Evolutionary conservation across 2,797 vertebrate species (phyloP).

Genomic region (Schizopygopsis malacanthus): DNA sequence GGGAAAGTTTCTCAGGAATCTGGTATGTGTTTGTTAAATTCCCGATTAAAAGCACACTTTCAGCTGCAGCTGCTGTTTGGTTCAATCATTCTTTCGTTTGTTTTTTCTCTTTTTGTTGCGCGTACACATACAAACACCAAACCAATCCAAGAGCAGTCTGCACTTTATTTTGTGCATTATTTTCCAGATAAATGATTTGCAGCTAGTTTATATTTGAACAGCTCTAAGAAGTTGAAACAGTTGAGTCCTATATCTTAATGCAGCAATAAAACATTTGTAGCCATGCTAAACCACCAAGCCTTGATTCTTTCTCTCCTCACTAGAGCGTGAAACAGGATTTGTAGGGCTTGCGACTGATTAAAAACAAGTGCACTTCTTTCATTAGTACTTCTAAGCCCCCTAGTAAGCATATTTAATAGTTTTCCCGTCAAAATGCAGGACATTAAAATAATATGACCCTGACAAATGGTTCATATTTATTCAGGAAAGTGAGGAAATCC

Average conservation of each 20-base stretch:
- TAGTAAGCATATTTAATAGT: background rate
- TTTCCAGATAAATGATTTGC: background rate
- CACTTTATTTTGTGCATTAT: background rate
- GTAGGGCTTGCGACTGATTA: constrained; percentile 12
- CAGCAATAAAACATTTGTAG: constrained; percentile 9
- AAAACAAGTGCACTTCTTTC: constrained; percentile 18
- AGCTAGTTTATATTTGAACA: background rate
- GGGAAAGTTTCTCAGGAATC: constrained; percentile 58
- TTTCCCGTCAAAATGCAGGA: background rate
- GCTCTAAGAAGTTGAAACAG: constrained; percentile 16
- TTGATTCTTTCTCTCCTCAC: constrained; percentile 13
- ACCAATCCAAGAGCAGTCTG: background rate
- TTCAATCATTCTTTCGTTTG: constrained; percentile 35
- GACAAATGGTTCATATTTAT: constrained; percentile 9
- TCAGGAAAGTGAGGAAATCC: background rate
- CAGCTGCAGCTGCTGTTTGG: constrained; percentile 57
- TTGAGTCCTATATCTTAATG: background rate
- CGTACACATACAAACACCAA: background rate
- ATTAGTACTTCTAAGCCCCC: background rate
- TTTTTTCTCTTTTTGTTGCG: constrained; percentile 10
- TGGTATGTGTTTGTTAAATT: constrained; percentile 65
- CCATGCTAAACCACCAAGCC: background rate
- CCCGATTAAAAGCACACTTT: constrained; percentile 54
- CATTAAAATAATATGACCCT: background rate
- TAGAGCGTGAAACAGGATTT: constrained; percentile 37